Evolutionary conservation across 2,113 vertebrate species (phyloP).

Genomic region (Solea solea): DNA sequence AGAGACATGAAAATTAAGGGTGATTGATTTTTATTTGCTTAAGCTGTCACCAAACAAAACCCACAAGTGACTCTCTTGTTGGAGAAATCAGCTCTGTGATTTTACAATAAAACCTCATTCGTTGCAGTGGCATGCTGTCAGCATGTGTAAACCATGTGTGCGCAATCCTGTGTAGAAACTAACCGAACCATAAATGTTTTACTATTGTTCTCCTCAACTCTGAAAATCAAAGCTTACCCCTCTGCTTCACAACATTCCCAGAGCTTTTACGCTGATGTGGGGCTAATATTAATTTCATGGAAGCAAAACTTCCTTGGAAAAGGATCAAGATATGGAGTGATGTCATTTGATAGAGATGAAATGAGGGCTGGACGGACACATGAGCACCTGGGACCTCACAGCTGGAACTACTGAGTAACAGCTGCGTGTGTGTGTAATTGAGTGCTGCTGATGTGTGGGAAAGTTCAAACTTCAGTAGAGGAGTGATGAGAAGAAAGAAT

Average conservation of each 20-base stretch:
- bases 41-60: constrained; percentile 25
- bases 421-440: constrained; percentile 35
- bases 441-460: constrained; percentile 33
- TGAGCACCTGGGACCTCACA: constrained; percentile 68
- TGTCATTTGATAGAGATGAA: constrained; percentile 75
- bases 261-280: constrained; percentile 30
- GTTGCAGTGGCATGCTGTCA: constrained; percentile 33
- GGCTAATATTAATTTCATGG: constrained; percentile 55
- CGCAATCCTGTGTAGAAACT: constrained; percentile 43
- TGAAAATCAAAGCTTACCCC: constrained; percentile 55
- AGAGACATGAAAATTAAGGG: neutral
- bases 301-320: constrained; percentile 68
- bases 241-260: constrained; percentile 44
- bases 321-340: constrained; percentile 68
- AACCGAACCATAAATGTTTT: constrained; percentile 72
- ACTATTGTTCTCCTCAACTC: constrained; percentile 52
- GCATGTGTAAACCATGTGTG: constrained; percentile 69
- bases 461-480: constrained; percentile 26
- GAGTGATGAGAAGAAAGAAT: constrained; percentile 30
- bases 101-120: constrained; percentile 33
- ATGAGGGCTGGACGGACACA: constrained; percentile 61
- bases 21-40: constrained; percentile 22
- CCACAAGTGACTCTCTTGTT: constrained; percentile 38
- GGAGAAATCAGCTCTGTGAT: constrained; percentile 31
- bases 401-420: constrained; percentile 69